phyloP scores from a whole-genome alignment of 2,797 vertebrate genomes.

The Percopsis omiscomaycus region DNA sequence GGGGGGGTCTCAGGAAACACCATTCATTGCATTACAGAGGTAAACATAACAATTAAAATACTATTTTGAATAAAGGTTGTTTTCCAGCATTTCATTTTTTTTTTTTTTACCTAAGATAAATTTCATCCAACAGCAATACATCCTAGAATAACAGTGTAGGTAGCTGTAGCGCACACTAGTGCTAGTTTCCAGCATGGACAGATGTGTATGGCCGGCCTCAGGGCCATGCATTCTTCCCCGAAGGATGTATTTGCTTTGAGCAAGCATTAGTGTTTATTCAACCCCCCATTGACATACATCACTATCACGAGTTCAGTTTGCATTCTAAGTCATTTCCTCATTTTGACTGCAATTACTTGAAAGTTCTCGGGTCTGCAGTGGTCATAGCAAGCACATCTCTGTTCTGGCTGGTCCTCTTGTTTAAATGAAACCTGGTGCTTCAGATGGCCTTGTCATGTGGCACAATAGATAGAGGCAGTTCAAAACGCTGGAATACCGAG shows the following conservation, averaged over 20 bases:
- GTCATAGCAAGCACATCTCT: conserved; percentile 45
- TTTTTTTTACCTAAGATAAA: conserved; percentile 55
- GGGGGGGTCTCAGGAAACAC: conserved; percentile 72
- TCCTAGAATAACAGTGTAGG: conserved; percentile 74
- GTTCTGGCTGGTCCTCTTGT: conserved; percentile 51
- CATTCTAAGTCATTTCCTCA: conserved; percentile 49
- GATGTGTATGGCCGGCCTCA: conserved; percentile 50
- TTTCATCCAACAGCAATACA: conserved; percentile 69
- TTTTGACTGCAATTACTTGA: conserved; percentile 48
- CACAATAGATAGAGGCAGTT: conserved; percentile 62
- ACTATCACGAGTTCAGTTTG: conserved; percentile 58
- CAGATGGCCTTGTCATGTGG: conserved; percentile 53
- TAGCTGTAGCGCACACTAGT: conserved; percentile 55
- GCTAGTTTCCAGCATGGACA: conserved; percentile 64
- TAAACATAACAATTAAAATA: conserved; percentile 76
- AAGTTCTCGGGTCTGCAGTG: conserved; percentile 63
- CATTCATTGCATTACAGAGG: conserved; percentile 76
- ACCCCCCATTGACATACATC: conserved; percentile 32
- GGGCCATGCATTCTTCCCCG: conserved; percentile 33
- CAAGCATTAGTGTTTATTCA: conserved; percentile 45
- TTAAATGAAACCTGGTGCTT: conserved; percentile 36
- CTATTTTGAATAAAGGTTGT: conserved; percentile 69
- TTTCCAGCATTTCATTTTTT: conserved; percentile 78
- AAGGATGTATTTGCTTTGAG: conserved; percentile 45
- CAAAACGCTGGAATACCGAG: conserved; percentile 58